These are phyloP conservation scores for Cyclura pinguis DNA, from an alignment of 2,797 vertebrate species.

Conservation along the genomic window DNA sequence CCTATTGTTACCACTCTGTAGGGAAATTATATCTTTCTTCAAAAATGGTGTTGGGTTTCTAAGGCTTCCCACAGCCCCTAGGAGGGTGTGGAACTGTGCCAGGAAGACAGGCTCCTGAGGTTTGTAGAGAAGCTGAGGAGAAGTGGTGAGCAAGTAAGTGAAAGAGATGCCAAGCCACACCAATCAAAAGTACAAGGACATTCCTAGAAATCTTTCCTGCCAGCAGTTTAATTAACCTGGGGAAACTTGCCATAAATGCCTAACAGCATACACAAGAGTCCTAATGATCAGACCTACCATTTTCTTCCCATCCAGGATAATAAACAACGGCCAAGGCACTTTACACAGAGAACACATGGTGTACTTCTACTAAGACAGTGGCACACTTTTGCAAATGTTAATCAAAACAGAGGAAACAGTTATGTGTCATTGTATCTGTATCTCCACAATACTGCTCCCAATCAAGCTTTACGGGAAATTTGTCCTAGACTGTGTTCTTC, in stretches of 20 bases:
- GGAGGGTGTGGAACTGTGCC: rapidly evolving
- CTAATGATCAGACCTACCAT: not conserved
- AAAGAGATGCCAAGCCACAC: not conserved
- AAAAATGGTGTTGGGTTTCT: constrained; percentile 10
- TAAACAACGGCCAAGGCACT: not conserved
- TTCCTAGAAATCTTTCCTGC: not conserved
- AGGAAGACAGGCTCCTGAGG: constrained; percentile 1
- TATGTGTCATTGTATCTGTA: not conserved
- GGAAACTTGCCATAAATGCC: constrained; percentile 19
- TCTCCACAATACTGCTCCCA: not conserved
- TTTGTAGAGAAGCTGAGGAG: not conserved
- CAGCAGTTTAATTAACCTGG: constrained; percentile 17
- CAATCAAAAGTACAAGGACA: constrained; percentile 12
- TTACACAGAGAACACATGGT: rapidly evolving
- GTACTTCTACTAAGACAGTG: not conserved
- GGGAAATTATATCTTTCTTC: constrained; percentile 10
- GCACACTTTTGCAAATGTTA: not conserved
- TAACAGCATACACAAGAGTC: not conserved
- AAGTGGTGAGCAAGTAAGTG: not conserved
- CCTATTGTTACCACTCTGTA: not conserved
- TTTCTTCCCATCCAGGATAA: not conserved
- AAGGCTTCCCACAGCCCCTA: not conserved
- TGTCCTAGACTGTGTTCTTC: not conserved
- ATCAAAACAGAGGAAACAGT: not conserved
- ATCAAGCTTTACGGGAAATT: constrained; percentile 1